A percentile compares a stretch with the other conserved stretches of the same genome.
phyloP scores from a whole-genome alignment of 2,888 invertebrate genomes.

The Cheilosia vernalis region DNA sequence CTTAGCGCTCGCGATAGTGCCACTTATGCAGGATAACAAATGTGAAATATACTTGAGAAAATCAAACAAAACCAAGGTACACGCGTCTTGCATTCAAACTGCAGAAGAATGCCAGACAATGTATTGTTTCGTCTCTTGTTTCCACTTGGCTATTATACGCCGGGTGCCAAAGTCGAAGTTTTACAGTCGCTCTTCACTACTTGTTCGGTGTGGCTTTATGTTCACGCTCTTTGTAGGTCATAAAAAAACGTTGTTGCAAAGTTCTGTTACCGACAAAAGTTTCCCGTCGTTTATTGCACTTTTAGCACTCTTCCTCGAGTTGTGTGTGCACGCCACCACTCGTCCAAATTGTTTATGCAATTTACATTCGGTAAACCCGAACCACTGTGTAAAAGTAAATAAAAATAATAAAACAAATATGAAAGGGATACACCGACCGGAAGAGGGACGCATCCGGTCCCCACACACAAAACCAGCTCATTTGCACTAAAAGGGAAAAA shows the following conservation, averaged over 20 bases:
- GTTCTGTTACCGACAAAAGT: constrained; percentile 29
- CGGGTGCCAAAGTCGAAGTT: constrained; percentile 14
- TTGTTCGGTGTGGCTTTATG: constrained; percentile 9
- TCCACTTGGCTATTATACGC: constrained; percentile 7
- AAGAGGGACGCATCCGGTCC: background rate
- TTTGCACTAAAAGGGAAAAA: constrained; percentile 29
- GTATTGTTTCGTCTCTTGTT: no score
- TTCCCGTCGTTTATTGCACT: constrained; percentile 55
- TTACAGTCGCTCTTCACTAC: background rate
- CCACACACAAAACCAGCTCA: constrained; percentile 50
- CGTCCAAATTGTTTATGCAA: constrained; percentile 37
- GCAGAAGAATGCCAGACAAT: background rate
- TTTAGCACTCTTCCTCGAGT: constrained; percentile 11
- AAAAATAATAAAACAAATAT: constrained; percentile 38
- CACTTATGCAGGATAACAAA: constrained; percentile 64
- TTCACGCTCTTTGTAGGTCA: constrained; percentile 28
- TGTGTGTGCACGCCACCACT: background rate
- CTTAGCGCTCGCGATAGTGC: constrained; percentile 27
- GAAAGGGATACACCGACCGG: constrained; percentile 27
- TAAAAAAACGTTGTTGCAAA: constrained; percentile 43
- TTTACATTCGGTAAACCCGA: constrained; percentile 29
- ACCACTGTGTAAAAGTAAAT: constrained; percentile 18
- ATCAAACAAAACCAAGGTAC: constrained; percentile 56
- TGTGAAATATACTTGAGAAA: constrained; percentile 61
- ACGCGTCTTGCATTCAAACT: constrained; percentile 34